Conservation (phyloP, 2,113 vertebrate species). For the Azemiops feae region DNA sequence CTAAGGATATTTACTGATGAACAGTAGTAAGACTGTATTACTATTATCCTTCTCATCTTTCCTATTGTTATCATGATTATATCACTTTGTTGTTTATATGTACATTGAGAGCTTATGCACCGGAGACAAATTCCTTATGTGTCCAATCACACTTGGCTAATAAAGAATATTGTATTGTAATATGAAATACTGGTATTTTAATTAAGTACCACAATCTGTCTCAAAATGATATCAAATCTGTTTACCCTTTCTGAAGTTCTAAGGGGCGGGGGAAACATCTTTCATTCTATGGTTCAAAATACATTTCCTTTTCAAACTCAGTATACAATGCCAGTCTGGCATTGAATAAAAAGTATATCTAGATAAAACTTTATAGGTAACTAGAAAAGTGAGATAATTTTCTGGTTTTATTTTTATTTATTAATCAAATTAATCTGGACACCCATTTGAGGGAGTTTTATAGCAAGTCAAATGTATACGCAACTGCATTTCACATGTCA, state of each 20-base stretch:
- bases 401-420: slow-evolving; percentile 43
- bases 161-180: neutral
- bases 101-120: neutral
- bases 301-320: slow-evolving; percentile 18
- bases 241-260: slow-evolving; percentile 47
- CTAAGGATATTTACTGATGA: neutral
- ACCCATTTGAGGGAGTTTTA: slow-evolving; percentile 25
- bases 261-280: slow-evolving; percentile 15
- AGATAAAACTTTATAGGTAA: neutral
- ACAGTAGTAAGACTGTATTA: neutral
- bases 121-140: neutral
- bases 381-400: slow-evolving; percentile 46
- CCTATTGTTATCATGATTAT: neutral
- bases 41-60: neutral
- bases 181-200: neutral
- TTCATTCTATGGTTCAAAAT: slow-evolving; percentile 53
- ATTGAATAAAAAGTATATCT: neutral
- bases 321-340: slow-evolving; percentile 34
- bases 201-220: slow-evolving; percentile 44
- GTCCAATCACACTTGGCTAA: neutral
- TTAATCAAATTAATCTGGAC: neutral
- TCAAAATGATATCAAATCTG: slow-evolving; percentile 45
- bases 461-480: slow-evolving; percentile 57
- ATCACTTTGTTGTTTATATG: neutral
- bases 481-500: slow-evolving; percentile 58